These are phyloP conservation scores for Harpagifer antarcticus DNA, from an alignment of 2,797 vertebrate species.

Conservation along the genomic window DNA sequence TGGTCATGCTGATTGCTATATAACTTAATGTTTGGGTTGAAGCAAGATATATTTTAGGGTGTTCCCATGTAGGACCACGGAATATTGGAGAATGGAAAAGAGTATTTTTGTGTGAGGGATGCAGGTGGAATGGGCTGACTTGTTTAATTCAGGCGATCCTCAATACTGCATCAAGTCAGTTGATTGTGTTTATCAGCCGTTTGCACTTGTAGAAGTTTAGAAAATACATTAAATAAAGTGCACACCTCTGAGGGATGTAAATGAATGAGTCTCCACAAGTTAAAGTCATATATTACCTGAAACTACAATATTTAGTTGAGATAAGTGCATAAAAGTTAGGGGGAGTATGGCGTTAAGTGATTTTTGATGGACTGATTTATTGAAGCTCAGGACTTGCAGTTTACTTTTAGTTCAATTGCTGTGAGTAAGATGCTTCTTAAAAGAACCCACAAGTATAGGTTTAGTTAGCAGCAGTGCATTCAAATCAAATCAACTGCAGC, in stretches of 20 bases:
- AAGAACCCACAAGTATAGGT: not conserved
- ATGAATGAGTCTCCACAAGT: not conserved
- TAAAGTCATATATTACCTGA: not conserved
- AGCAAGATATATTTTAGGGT: not conserved
- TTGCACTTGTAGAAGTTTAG: not conserved
- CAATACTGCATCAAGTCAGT: not conserved
- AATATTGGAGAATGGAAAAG: not conserved
- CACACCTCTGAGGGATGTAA: not conserved
- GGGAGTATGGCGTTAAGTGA: not conserved
- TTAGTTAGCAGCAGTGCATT: not conserved
- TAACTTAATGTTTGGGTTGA: not conserved
- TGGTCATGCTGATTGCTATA: conserved; percentile 10
- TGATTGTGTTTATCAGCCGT: not conserved
- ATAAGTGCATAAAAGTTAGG: not conserved
- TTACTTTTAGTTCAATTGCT: not conserved
- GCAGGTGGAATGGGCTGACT: no score
- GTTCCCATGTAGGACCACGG: not conserved
- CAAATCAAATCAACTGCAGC: not conserved
- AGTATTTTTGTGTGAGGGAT: not conserved
- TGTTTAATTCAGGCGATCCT: not conserved
- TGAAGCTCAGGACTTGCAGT: not conserved
- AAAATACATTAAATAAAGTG: not conserved
- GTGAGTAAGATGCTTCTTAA: not conserved
- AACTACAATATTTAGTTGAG: not conserved
- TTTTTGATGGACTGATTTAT: not conserved